A percentile compares a stretch with the other conserved stretches of the same genome.
phyloP scores from a whole-genome alignment of 2,113 vertebrate genomes.

The Notarius quadriscutis region DNA sequence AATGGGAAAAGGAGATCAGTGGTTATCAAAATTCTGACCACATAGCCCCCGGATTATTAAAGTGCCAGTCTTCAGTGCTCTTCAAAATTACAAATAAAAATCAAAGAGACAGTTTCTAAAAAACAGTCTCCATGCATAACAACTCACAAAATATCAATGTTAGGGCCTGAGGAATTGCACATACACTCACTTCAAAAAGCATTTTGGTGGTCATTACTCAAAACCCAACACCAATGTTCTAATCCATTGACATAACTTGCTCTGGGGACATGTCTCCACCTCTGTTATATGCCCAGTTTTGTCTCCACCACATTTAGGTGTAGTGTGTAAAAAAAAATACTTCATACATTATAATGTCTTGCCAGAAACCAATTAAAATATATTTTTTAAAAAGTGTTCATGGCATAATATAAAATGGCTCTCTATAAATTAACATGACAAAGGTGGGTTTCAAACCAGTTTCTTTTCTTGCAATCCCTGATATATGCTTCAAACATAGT shows the following conservation, averaged over 20 bases:
- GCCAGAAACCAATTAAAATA: not conserved
- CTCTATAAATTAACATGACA: not conserved
- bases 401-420: not conserved
- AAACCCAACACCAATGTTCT: not conserved
- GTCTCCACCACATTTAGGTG: not conserved
- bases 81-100: conserved; percentile 38
- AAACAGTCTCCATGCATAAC: not conserved
- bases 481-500: not conserved
- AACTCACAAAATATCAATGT: conserved; percentile 9
- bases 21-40: conserved; percentile 39
- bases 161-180: not conserved
- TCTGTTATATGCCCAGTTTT: not conserved
- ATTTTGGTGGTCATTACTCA: conserved; percentile 35
- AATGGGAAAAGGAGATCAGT: conserved; percentile 34
- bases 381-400: not conserved
- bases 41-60: conserved; percentile 31
- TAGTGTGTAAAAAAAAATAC: not conserved
- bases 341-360: not conserved
- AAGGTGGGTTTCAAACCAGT: not conserved
- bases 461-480: not conserved
- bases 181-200: conserved; percentile 22
- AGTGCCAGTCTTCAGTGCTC: conserved; percentile 30
- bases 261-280: not conserved
- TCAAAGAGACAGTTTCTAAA: conserved; percentile 20
- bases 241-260: not conserved